phyloP scores from a whole-genome alignment of 2,797 vertebrate genomes.

The Platalea minor region DNA sequence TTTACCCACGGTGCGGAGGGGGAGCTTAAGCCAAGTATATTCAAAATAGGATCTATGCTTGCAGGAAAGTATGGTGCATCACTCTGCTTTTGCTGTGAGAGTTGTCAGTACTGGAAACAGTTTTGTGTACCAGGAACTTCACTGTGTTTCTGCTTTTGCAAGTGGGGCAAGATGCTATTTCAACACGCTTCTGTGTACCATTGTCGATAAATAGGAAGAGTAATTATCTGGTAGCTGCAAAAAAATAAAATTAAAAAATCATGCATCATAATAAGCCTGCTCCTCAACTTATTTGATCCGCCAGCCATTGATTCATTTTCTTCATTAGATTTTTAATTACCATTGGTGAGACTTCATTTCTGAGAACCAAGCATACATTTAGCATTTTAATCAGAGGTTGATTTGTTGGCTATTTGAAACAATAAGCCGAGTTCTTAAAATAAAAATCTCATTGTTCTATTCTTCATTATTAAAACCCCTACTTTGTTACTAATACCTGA shows the following conservation, averaged over 20 bases:
- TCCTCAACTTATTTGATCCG: not conserved
- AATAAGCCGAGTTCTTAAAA: not conserved
- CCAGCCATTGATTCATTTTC: not conserved
- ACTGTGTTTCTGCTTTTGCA: not conserved
- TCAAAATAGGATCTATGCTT: not conserved
- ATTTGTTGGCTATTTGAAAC: not conserved
- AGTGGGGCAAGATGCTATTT: slow-evolving; percentile 48
- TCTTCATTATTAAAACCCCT: not conserved
- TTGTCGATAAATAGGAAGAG: slow-evolving; percentile 77
- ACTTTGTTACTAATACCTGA: slow-evolving; percentile 73
- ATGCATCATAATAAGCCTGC: not conserved
- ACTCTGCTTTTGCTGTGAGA: not conserved
- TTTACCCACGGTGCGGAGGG: not conserved
- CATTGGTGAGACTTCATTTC: not conserved
- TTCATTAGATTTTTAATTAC: not conserved
- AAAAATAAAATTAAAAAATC: not conserved
- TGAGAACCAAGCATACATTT: not conserved
- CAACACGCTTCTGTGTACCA: slow-evolving; percentile 80
- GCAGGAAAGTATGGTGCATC: not conserved
- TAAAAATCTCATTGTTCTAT: not conserved
- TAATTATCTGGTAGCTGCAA: slow-evolving; percentile 82
- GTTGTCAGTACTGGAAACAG: not conserved
- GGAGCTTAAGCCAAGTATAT: not conserved
- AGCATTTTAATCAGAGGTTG: not conserved
- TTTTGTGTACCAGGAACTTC: not conserved